Percentiles rank a stretch among this genome's conserved stretches.
phyloP scores from a whole-genome alignment of 1,140 invertebrate genomes.

The Drosophila guanche region DNA sequence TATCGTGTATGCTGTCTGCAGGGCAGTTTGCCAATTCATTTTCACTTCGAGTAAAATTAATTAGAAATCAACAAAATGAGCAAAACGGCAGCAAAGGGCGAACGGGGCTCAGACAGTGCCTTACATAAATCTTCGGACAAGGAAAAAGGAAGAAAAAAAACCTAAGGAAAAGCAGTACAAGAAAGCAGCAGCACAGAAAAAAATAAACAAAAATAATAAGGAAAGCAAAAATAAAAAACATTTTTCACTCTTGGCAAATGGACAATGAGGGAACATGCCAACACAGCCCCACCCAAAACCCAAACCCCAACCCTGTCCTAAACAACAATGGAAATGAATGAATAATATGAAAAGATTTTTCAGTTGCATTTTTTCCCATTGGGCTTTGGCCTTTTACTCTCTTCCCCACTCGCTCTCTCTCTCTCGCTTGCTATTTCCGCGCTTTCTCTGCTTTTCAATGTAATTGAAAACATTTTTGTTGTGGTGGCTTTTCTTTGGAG shows the following conservation, averaged over 20 bases:
- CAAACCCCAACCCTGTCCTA: conserved; percentile 10
- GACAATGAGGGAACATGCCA: conserved; percentile 19
- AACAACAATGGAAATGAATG: conserved; percentile 72
- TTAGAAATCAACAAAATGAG: conserved; percentile 77
- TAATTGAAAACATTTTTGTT: conserved; percentile 57
- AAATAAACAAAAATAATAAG: conserved; percentile 26
- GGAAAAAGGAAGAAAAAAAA: conserved; percentile 17
- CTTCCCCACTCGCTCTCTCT: no score
- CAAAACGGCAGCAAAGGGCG: conserved; percentile 29
- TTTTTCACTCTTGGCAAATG: conserved; percentile 54
- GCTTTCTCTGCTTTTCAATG: conserved; percentile 9
- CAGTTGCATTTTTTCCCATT: conserved; percentile 50
- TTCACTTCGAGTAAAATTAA: conserved; percentile 73
- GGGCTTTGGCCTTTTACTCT: conserved; percentile 1
- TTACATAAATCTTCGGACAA: conserved; percentile 60
- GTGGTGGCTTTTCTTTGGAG: background rate
- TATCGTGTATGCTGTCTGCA: conserved; percentile 30
- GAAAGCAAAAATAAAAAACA: conserved; percentile 42
- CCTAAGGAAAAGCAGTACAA: conserved; percentile 17
- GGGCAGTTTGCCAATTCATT: conserved; percentile 76
- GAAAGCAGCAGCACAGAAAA: conserved; percentile 5
- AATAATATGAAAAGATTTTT: conserved; percentile 65
- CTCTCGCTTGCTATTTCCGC: conserved; percentile 5
- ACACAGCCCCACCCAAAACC: background rate
- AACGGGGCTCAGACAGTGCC: conserved; percentile 25